A percentile compares a stretch with the other conserved stretches of the same genome.
phyloP scores from a whole-genome alignment of 2,113 vertebrate species.

The Turnix velox region DNA sequence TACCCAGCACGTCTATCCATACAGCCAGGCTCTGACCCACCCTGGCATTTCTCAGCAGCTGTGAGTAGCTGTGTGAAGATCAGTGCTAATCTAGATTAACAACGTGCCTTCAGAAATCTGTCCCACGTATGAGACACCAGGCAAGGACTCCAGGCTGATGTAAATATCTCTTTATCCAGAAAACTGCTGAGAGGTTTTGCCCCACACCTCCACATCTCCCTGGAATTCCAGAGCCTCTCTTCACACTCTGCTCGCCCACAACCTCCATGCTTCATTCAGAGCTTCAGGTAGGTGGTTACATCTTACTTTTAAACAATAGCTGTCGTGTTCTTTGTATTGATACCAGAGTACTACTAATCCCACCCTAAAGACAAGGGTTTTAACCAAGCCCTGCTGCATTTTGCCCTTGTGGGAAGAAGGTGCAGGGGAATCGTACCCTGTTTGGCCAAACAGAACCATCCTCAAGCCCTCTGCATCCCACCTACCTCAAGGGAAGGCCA shows the following conservation, averaged over 20 bases:
- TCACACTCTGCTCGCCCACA: accelerated
- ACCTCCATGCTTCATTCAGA: not conserved
- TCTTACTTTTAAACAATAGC: not conserved
- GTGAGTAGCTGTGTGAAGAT: not conserved
- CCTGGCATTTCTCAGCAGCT: not conserved
- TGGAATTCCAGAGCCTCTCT: not conserved
- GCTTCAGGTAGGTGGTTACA: not conserved
- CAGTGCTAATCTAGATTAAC: not conserved
- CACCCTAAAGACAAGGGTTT: not conserved
- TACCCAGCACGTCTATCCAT: not conserved
- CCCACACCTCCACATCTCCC: not conserved
- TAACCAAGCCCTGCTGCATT: not conserved
- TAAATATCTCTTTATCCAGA: not conserved
- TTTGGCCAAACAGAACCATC: accelerated
- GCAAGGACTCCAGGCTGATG: not conserved
- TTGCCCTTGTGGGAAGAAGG: not conserved
- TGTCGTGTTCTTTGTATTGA: not conserved
- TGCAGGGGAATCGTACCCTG: not conserved
- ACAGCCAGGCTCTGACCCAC: not conserved
- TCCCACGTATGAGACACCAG: not conserved
- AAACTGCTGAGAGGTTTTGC: not conserved
- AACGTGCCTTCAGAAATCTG: not conserved
- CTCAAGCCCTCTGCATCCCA: not conserved
- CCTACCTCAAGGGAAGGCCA: not conserved
- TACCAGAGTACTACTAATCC: not conserved